These are phyloP conservation scores for Condylura cristata DNA, from an alignment of 2,113 vertebrate genomes.

Conservation along the genomic window DNA sequence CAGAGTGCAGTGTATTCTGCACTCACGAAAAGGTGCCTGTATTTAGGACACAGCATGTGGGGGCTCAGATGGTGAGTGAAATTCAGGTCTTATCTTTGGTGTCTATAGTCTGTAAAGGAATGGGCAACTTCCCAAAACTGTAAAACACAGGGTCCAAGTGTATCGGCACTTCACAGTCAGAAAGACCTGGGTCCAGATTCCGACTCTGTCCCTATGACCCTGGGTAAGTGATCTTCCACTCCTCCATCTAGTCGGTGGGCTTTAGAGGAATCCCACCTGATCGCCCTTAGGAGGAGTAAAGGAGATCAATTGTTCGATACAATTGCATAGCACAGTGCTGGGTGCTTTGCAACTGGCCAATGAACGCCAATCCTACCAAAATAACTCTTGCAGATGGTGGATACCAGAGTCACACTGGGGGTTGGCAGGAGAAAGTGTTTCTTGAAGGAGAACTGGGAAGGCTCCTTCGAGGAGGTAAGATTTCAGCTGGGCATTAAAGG, in stretches of 20 bases:
- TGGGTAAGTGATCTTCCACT: neutral
- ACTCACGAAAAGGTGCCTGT: neutral
- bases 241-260: neutral
- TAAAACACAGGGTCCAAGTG: neutral
- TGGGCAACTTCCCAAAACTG: neutral
- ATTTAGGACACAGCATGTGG: neutral
- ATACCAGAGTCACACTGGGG: neutral
- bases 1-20: neutral
- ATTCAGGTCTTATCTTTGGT: neutral
- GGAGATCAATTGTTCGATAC: neutral
- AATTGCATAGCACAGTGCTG: neutral
- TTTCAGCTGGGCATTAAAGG: neutral
- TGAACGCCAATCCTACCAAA: neutral
- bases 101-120: neutral
- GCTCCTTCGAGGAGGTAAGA: neutral
- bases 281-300: neutral
- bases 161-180: neutral
- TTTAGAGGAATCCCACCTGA: neutral
- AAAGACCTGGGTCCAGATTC: neutral
- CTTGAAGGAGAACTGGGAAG: neutral
- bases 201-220: neutral
- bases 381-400: neutral
- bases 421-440: neutral
- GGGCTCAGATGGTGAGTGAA: neutral
- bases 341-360: neutral